phyloP scores from a whole-genome alignment of 2,797 vertebrate species.

The Xyrichtys novacula region DNA sequence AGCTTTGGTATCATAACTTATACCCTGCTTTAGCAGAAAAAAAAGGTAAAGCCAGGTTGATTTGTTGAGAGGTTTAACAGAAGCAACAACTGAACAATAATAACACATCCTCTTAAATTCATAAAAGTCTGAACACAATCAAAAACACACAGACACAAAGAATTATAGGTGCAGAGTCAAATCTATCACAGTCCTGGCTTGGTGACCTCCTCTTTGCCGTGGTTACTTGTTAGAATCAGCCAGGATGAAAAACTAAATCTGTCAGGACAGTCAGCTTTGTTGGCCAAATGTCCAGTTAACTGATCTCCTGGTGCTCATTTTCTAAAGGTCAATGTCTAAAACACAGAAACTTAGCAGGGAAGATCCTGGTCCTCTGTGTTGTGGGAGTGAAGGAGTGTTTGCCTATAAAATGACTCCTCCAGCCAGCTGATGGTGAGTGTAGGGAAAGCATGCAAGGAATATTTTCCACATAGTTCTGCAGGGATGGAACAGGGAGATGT shows the following conservation, averaged over 20 bases:
- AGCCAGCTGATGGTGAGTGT: constrained; percentile 53
- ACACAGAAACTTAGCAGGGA: constrained; percentile 48
- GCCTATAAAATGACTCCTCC: constrained; percentile 54
- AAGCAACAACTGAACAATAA: too few relatives aligned
- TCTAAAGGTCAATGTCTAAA: constrained; percentile 24
- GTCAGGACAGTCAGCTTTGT: constrained; percentile 24
- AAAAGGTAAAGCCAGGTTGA: constrained; percentile 2
- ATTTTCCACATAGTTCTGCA: constrained; percentile 72
- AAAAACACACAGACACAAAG: too few relatives aligned
- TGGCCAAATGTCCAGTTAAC: constrained; percentile 21
- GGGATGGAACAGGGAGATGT: constrained; percentile 37
- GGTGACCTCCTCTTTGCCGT: constrained; percentile 1
- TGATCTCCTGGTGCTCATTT: constrained; percentile 40
- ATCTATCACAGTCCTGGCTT: background rate
- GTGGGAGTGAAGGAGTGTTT: constrained; percentile 46
- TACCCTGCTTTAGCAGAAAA: too few relatives aligned
- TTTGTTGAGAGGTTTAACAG: too few relatives aligned
- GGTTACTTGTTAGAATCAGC: constrained; percentile 17
- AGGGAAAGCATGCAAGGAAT: constrained; percentile 65
- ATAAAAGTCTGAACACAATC: too few relatives aligned
- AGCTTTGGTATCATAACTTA: too few relatives aligned
- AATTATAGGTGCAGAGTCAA: background rate
- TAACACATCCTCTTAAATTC: too few relatives aligned
- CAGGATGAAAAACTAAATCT: constrained; percentile 35
- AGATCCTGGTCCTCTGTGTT: constrained; percentile 30